Percentiles rank a stretch among this genome's conserved stretches.
phyloP scores from a whole-genome alignment of 2,113 vertebrate genomes.

The Rhinolophus sinicus region DNA sequence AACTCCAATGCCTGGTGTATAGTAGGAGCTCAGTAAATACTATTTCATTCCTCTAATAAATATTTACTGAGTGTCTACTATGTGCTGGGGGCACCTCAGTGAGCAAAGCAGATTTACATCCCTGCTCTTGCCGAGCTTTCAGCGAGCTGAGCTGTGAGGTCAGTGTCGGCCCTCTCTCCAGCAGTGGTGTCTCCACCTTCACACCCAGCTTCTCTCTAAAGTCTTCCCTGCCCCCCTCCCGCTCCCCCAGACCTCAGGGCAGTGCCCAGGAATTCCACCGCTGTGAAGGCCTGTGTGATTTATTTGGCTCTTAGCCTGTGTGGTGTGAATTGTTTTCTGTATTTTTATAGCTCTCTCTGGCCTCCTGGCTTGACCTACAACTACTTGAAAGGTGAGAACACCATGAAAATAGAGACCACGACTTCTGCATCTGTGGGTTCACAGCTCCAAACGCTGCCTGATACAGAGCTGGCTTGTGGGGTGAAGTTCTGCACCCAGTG shows the following conservation, averaged over 20 bases:
- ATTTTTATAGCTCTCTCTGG: constrained; percentile 48
- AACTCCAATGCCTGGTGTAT: background rate
- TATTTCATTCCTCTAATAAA: background rate
- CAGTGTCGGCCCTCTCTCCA: background rate
- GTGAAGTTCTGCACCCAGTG: background rate
- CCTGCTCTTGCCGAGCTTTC: fast-evolving
- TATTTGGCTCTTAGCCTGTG: constrained; percentile 36
- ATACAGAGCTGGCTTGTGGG: background rate
- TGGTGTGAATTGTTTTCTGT: background rate
- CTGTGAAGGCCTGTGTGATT: background rate
- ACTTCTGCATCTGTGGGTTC: background rate
- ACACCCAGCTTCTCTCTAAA: background rate
- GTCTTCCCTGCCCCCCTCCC: background rate
- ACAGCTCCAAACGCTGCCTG: background rate
- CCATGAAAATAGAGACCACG: background rate
- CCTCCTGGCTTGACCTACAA: constrained; percentile 3
- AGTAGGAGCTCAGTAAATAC: background rate
- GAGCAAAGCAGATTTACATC: background rate
- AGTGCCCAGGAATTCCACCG: background rate
- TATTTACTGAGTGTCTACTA: background rate
- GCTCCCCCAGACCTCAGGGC: no score
- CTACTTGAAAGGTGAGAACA: background rate
- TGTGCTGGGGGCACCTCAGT: background rate
- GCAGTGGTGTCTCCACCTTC: background rate
- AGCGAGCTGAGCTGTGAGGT: background rate